Conservation (phyloP, 2,888 invertebrate genomes). For the Drosophila mimetica region DNA sequence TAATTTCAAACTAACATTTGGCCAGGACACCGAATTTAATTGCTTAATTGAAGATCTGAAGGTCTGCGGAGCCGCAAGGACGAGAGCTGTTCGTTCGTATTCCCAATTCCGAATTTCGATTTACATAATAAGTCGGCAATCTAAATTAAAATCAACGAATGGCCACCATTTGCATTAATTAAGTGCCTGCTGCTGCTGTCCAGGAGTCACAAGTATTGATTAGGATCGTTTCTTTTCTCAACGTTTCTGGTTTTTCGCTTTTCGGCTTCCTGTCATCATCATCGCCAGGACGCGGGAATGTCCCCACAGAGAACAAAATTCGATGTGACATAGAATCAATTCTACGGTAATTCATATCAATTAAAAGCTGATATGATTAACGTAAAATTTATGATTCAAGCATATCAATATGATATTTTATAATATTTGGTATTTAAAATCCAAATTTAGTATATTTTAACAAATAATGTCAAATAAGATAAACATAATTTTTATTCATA, state of each 20-base stretch:
- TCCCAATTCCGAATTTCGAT: slow-evolving; percentile 33
- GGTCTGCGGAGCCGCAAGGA: slow-evolving; percentile 9
- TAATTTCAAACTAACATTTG: slow-evolving; percentile 60
- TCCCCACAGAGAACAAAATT: too few species aligned
- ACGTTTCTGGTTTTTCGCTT: too few species aligned
- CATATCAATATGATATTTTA: too few species aligned
- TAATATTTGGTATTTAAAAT: too few species aligned
- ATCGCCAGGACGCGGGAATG: slow-evolving; percentile 17
- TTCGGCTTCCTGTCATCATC: slow-evolving; percentile 42
- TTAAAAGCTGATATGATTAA: too few species aligned
- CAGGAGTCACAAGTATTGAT: slow-evolving; percentile 60
- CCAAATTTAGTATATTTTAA: too few species aligned
- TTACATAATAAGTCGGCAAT: slow-evolving; percentile 64
- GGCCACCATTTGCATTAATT: slow-evolving; percentile 77
- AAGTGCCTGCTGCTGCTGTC: slow-evolving; percentile 36
- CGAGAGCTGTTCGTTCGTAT: not conserved
- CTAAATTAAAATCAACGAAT: slow-evolving; percentile 76
- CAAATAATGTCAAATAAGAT: too few species aligned
- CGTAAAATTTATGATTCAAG: too few species aligned
- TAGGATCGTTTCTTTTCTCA: slow-evolving; percentile 65
- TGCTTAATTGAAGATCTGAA: slow-evolving; percentile 66
- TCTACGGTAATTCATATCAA: too few species aligned
- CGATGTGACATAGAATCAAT: too few species aligned
- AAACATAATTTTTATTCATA: too few species aligned
- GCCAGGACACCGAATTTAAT: slow-evolving; percentile 61